Conservation (phyloP, 2,888 invertebrate genomes). For the Eutolmus rufibarbis region DNA sequence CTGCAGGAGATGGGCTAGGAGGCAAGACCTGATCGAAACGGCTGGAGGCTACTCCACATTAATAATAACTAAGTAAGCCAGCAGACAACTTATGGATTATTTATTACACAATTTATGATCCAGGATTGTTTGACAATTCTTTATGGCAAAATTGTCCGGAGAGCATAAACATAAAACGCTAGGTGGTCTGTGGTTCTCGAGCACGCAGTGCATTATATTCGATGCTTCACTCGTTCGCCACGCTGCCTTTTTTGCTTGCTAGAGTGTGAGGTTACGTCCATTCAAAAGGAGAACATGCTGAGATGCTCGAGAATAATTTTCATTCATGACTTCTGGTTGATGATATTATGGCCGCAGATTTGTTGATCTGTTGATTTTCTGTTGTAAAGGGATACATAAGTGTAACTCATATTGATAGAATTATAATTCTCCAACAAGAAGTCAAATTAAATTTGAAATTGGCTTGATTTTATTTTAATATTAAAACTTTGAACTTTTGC, state of each 20-base stretch:
- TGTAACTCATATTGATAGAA: not conserved
- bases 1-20: not conserved
- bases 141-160: slow-evolving; percentile 51
- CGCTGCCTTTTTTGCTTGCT: not conserved
- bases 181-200: slow-evolving; percentile 49
- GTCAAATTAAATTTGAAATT: not conserved
- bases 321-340: slow-evolving; percentile 40
- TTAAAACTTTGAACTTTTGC: not conserved
- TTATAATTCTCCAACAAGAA: not conserved
- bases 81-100: slow-evolving; percentile 49
- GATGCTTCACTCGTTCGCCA: not conserved
- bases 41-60: slow-evolving; percentile 49
- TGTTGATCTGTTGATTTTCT: slow-evolving; percentile 35
- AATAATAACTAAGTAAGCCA: slow-evolving; percentile 51
- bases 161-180: slow-evolving; percentile 52
- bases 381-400: not conserved
- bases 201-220: not conserved
- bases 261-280: slow-evolving; percentile 35
- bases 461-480: not conserved
- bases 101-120: slow-evolving; percentile 52
- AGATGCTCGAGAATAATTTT: slow-evolving; percentile 30
- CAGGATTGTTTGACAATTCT: slow-evolving; percentile 52
- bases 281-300: slow-evolving; percentile 33
- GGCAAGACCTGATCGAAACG: slow-evolving; percentile 32
- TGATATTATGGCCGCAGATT: slow-evolving; percentile 24